Percentiles rank a stretch among this genome's conserved stretches.
Evolutionary conservation across 2,888 invertebrate species (phyloP).

Genomic region (Eupeodes latifasciatus): DNA sequence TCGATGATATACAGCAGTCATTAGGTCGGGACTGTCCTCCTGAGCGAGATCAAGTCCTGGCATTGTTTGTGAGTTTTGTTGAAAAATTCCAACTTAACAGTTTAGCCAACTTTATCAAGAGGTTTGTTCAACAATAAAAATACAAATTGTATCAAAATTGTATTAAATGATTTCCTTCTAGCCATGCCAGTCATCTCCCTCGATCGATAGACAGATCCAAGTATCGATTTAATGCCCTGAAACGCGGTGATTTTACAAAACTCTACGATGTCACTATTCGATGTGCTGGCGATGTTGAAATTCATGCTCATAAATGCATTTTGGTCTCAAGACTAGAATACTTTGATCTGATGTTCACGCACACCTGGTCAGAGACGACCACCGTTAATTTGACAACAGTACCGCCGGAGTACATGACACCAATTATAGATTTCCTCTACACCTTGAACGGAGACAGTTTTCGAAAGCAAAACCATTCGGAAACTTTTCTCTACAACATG

Average conservation of each 20-base stretch:
- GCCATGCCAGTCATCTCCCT: constrained; percentile 69
- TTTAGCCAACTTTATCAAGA: constrained; percentile 80
- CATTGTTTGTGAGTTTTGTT: constrained; percentile 79
- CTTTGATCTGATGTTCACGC: constrained; percentile 92
- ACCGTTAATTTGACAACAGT: constrained; percentile 81
- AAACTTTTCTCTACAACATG: constrained; percentile 89
- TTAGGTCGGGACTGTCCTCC: constrained; percentile 79
- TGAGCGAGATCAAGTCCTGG: constrained; percentile 77
- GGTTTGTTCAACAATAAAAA: constrained; percentile 70
- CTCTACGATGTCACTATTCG: constrained; percentile 88
- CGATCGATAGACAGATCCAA: constrained; percentile 76
- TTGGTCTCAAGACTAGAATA: constrained; percentile 92
- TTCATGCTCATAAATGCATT: constrained; percentile 92
- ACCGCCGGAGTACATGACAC: constrained; percentile 85
- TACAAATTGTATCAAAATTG: neutral
- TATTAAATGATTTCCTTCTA: constrained; percentile 77
- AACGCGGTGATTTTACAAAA: constrained; percentile 84
- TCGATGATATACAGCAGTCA: constrained; percentile 81
- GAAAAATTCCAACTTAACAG: constrained; percentile 81
- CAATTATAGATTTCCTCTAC: constrained; percentile 91
- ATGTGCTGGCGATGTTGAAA: constrained; percentile 84
- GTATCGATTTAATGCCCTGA: constrained; percentile 83
- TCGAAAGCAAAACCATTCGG: constrained; percentile 87
- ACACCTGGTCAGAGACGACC: constrained; percentile 87
- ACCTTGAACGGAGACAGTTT: constrained; percentile 87